Base-by-base conservation (phyloP, 2,888 invertebrate species). In the Metellina segmentata region DNA sequence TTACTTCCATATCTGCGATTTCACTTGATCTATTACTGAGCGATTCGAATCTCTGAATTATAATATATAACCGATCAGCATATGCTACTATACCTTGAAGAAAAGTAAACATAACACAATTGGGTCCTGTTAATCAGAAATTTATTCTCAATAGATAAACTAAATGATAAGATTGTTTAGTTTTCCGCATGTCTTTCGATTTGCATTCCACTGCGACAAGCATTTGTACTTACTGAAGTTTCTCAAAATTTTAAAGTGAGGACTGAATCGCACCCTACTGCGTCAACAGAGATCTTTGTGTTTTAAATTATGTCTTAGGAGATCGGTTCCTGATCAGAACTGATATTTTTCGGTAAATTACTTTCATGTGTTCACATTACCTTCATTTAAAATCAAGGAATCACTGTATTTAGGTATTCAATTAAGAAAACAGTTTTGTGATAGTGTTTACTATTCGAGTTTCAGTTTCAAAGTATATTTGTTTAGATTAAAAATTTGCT, bases 51-150 rank as follows among this genome's bases (percentile, higher is more conserved):
- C n/a, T 53, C 19, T 34, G 74, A 34, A n/a, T 53, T 5, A 4
- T 20, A 52, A 20, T 20, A 48, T 34, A 71, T 49, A 13, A 48
- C 20, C 13, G 48, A 74, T 86, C 49, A 75, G 81, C 90, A 90
- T 90, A 90, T 90, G 90, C 90, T 85, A 74, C 49, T 79, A 16
- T 16, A 48, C 19, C 74, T 0, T 52, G 8, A 19, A 51, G 34
- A 81, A 61, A 85, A 61, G 81, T 90, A 90, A 90, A 90, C 90
- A 90, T 52, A 61, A 11, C 52, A 11, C 34, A 74, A 74, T 85
- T 77, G 16, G 53, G 77, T 20, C 49, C n/a, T 34, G 34, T 7
- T 13, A 51, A 48, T 77, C 61, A 61, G 61, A 16, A 61, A 61
- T 9, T 11, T 61, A 16, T 61, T 61, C 13, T 9, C 4, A 9